Conservation (phyloP, 2,888 invertebrate genomes). For the Panzeria rudis region DNA sequence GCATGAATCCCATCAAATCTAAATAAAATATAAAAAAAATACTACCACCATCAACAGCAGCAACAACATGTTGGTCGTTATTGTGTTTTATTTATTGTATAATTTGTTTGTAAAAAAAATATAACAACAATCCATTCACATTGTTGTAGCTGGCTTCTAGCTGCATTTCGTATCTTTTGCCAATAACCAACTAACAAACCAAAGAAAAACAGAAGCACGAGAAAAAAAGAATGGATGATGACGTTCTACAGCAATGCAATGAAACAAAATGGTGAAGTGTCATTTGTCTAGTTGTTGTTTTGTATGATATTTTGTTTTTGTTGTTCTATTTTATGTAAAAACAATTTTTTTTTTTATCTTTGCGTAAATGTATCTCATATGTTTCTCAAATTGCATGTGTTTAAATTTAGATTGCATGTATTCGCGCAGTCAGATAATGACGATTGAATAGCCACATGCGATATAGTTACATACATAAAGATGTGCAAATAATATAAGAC, state of each 20-base stretch:
- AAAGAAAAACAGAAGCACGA: not conserved
- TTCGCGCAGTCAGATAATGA: slow-evolving; percentile 3
- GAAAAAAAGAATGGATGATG: slow-evolving; percentile 14
- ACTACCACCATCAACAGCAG: not conserved
- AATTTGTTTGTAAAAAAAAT: not conserved
- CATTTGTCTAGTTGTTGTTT: slow-evolving; percentile 43
- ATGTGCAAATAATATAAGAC: not conserved
- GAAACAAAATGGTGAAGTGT: slow-evolving; percentile 40
- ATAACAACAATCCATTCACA: slow-evolving; percentile 15
- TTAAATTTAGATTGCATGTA: slow-evolving; percentile 4
- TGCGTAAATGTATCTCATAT: slow-evolving; percentile 12
- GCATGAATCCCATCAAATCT: not conserved
- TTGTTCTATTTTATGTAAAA: slow-evolving; percentile 16
- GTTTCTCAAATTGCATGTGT: slow-evolving; percentile 14
- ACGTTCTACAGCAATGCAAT: slow-evolving; percentile 6
- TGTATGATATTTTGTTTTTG: not conserved
- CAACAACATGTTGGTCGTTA: slow-evolving; percentile 20
- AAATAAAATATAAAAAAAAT: slow-evolving; percentile 3
- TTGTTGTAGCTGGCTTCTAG: slow-evolving; percentile 24
- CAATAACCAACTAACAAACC: not conserved
- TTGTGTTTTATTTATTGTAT: slow-evolving; percentile 26
- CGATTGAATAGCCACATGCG: slow-evolving; percentile 28
- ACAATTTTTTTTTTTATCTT: not conserved
- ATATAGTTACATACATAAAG: not conserved
- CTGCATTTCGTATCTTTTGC: slow-evolving; percentile 15